phyloP scores from a whole-genome alignment of 2,797 vertebrate genomes.

The Gymnoscopelus microlampas region DNA sequence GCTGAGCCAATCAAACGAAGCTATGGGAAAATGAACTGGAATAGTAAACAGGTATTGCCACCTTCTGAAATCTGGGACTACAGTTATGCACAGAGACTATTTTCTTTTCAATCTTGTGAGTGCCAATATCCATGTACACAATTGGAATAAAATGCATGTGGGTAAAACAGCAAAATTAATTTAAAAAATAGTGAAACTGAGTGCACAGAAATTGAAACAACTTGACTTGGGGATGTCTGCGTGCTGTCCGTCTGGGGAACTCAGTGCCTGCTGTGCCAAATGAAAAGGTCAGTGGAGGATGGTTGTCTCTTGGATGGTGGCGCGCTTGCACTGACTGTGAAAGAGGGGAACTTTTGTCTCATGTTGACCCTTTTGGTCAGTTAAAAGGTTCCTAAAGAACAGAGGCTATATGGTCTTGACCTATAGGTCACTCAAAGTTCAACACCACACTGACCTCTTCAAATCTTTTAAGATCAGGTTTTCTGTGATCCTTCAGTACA shows the following conservation, averaged over 20 bases:
- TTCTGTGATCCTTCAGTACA: constrained; percentile 57
- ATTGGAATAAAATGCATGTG: constrained; percentile 5
- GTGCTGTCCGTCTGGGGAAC: constrained; percentile 24
- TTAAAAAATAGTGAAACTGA: constrained; percentile 13
- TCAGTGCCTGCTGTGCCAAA: constrained; percentile 43
- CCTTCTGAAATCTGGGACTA: too few species aligned
- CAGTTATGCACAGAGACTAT: too few species aligned
- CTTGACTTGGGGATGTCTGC: constrained; percentile 53
- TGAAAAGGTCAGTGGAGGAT: constrained; percentile 27
- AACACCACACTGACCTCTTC: constrained; percentile 54
- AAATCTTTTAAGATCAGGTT: constrained; percentile 33
- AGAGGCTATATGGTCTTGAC: constrained; percentile 59
- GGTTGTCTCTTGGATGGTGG: constrained; percentile 47
- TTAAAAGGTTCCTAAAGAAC: constrained; percentile 44
- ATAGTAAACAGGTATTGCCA: too few species aligned
- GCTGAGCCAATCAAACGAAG: too few species aligned
- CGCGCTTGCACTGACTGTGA: constrained; percentile 48
- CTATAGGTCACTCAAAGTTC: constrained; percentile 57
- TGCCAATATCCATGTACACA: not conserved
- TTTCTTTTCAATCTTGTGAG: not conserved
- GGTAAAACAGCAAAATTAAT: too few species aligned
- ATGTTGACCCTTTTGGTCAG: constrained; percentile 42
- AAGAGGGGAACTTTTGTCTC: constrained; percentile 62
- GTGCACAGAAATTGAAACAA: constrained; percentile 41
- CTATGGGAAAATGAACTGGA: too few species aligned